phyloP scores from a whole-genome alignment of 1,140 invertebrate species.

The Panagrolaimus sp. region DNA sequence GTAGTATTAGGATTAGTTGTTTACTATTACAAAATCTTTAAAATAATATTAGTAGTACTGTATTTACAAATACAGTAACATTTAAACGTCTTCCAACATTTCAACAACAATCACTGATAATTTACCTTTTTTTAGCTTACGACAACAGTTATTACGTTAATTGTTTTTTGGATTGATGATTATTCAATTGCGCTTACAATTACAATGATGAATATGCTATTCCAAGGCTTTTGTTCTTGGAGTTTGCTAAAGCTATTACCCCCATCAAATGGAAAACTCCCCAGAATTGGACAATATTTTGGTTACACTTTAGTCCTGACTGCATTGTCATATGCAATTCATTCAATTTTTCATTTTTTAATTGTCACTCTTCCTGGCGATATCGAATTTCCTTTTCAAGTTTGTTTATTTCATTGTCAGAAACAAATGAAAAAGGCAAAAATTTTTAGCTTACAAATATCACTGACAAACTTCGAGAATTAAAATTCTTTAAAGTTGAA shows the following conservation, averaged over 20 bases:
- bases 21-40: no score
- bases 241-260: not conserved
- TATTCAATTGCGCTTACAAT: not conserved
- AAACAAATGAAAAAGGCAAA: not conserved
- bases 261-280: conserved; percentile 11
- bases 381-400: conserved; percentile 19
- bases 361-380: not conserved
- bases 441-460: conserved; percentile 7
- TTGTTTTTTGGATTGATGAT: conserved; percentile 21
- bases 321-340: not conserved
- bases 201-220: not conserved
- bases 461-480: not conserved
- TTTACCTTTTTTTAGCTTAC: conserved; percentile 13
- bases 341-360: conserved; percentile 8
- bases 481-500: conserved; percentile 14
- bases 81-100: no score
- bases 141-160: not conserved
- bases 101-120: no score
- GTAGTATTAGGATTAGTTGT: not conserved
- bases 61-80: no score
- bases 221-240: conserved; percentile 15
- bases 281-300: conserved; percentile 9
- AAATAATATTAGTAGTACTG: no score
- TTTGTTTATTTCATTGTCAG: not conserved
- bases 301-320: not conserved